Base-by-base conservation (phyloP, 1,140 invertebrate genomes). In the Calycopis cecrops region DNA sequence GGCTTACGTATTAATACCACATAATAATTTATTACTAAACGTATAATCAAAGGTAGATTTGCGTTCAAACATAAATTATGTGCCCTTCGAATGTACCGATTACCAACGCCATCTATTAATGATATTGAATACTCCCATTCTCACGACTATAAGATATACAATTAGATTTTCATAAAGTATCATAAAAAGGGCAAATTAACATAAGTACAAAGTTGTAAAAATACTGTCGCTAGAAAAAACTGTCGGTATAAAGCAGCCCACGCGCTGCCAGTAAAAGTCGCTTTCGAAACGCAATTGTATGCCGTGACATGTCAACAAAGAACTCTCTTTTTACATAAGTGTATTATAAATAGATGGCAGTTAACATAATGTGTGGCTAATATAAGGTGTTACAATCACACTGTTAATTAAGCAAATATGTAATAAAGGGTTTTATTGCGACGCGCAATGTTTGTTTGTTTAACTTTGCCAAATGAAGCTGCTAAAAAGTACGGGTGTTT, bases 281-380 rank as follows among this genome's bases (percentile, higher is more conserved):
- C 77, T 85, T 80, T 80, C 76, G 71, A 79, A 79, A 74, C 59
- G 63, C 67, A 73, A 76, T 69, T 72, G 74, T 74, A 66, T 63
- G 60, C 58, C 57, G 56, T 69, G 73, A 78, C 71, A 68, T 70
- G 69, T 72, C 70, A 71, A 77, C 76, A 76, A 77, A 75, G 65
- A 67, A 52, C 62, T 65, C 48, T 52, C 59, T 52, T 62, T 57
- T 63, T 63, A 52, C 35, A 44, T 52, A 38, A 52, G 51, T 52
- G 38, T 52, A 33, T 52, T 28, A 52, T 52, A 52, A 52, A 52
- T 52, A 52, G 37, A 44, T 40, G 38, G 51, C 33, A 50, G 28
- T 52, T 40, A 37, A 52, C 38, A 38, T 52, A 12, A 16, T 16
- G 16, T 40, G 38, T 44, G 40, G 16, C 9, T 9, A 16, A 37